These are phyloP conservation scores for Gasteruption jaculator DNA, from an alignment of 2,888 invertebrate species.

Conservation along the genomic window DNA sequence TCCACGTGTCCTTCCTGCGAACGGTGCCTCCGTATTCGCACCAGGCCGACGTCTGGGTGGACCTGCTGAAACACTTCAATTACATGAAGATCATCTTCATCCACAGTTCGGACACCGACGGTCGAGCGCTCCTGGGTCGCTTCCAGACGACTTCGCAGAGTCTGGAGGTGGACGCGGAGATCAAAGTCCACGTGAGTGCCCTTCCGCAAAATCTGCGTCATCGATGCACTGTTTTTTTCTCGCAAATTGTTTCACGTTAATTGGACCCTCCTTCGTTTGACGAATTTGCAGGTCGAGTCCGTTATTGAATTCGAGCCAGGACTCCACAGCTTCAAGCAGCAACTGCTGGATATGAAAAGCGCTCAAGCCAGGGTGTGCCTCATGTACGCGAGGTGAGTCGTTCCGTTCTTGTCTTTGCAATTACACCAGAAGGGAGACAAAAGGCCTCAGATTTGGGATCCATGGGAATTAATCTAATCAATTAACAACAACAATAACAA, in stretches of 20 bases:
- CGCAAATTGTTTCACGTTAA: not conserved
- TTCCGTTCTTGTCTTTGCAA: too few relatives aligned
- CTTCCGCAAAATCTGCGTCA: not conserved
- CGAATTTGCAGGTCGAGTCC: slow-evolving; percentile 69
- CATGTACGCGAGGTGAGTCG: slow-evolving; percentile 86
- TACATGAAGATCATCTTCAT: slow-evolving; percentile 93
- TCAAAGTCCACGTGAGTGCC: slow-evolving; percentile 68
- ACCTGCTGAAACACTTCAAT: slow-evolving; percentile 85
- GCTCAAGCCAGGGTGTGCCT: slow-evolving; percentile 89
- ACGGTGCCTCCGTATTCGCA: slow-evolving; percentile 99
- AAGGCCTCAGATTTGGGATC: too few relatives aligned
- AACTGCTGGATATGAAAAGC: slow-evolving; percentile 74
- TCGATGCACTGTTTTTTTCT: not conserved
- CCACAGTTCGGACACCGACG: slow-evolving; percentile 94
- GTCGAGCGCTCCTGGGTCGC: slow-evolving; percentile 83
- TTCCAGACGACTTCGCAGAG: slow-evolving; percentile 93
- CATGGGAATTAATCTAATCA: slow-evolving; percentile 3
- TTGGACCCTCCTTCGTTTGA: not conserved
- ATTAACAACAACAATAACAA: too few relatives aligned
- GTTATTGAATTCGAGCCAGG: slow-evolving; percentile 92
- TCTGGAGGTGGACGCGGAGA: slow-evolving; percentile 86
- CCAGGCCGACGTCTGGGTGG: slow-evolving; percentile 97
- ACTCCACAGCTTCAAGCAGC: slow-evolving; percentile 75
- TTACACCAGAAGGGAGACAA: too few relatives aligned
- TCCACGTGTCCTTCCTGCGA: slow-evolving; percentile 93